Base-by-base conservation (phyloP, 2,113 vertebrate genomes). In the Pampusana beccarii region DNA sequence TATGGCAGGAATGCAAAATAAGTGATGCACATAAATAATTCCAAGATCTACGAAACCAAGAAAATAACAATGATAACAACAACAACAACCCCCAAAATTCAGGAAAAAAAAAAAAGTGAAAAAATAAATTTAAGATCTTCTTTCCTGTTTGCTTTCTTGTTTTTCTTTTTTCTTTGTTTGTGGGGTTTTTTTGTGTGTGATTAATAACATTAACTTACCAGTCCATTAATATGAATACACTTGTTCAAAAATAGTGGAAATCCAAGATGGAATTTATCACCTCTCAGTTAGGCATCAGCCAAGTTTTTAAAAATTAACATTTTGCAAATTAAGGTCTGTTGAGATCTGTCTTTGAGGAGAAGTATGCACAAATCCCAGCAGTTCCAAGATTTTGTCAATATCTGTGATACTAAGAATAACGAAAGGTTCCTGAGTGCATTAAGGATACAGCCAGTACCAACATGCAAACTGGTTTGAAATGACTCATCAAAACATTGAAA, bases 311-410 rank as follows among this genome's bases (percentile, higher is more conserved):
- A 77, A 26, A 29, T 50, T 38, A 73, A 23, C 5, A 16, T 74
- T 70, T 85, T 90, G 34, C 8, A 93, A 36, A 53, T 50, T 28
- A 15, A 58, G 21, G 14, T 54, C 23, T 83, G 10, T 28, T 73
- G 33, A 86, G 23, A 57, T n/a, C 3, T 66, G n/a, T 1, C 18
- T 13, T 66, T 58, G 23, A 66, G 13, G 10, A 10, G 5, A 42
- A 51, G 6, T 10, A 46, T n/a, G 25, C 3, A 31, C 0, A 0
- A 10, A 15, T 80, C 5, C 9, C 24, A 64, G 1, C 5, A 90
- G 6, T 26, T 67, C 26, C 31, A 7, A 51, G 18, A 40, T 72
- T 80, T 70, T 16, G 5, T 16, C 44, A 5, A 46, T 46, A 9
- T 10, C 11, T 0, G 4, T 48, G 34, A 44, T 11, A 26, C 1